Evolutionary conservation across 2,797 vertebrate genomes (phyloP), one percentile per base, ranked within the genome.

Genomic region (Lagocephalus sceleratus): DNA sequence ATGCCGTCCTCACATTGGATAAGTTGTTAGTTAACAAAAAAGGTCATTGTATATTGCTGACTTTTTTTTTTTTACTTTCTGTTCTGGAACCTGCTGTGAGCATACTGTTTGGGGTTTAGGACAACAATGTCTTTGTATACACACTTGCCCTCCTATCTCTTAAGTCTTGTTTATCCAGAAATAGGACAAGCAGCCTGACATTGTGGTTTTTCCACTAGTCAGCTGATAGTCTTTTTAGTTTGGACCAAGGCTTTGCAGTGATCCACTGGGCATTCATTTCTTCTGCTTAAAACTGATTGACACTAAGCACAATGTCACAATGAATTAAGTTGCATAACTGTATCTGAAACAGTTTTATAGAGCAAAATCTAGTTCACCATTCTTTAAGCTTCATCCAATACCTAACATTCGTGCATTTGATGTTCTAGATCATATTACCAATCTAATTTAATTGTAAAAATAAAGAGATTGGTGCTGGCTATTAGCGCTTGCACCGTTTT

Each of bases 11-110:
- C 59, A 62, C 64, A 50, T 79, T 73, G 64, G 78, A 73, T 47
- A 38, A 32, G 44, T 40, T 22, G 49, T 20, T 29, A 61, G 51
- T 66, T 60, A 73, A 83, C 76, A 83, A 84, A 67, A n/a, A 84
- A 79, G 75, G 82, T 46, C 78, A 83, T 85, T 85, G 78, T 85
- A 21, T 73, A 80, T 81, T 86, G 84, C 78, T 80, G 76, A 75
- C 47, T 39, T 75, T 32, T 76, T 75, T 32, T 71, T 80, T 55
- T 19, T 10, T 19, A n/a, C n/a, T 19, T 42, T 19, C 17, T 7
- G 6, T n/a, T 42, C 40, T 42, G 58, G 62, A 85, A 82, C 65
- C 79, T 83, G 82, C 86, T 82, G 66, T 73, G 51, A 69, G 75
- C 51, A 1, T 65, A 47, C 39, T 73, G 81, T 82, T 75, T 69